Conservation (phyloP, 2,797 vertebrate genomes). For the Odontamblyopus lacepedii region DNA sequence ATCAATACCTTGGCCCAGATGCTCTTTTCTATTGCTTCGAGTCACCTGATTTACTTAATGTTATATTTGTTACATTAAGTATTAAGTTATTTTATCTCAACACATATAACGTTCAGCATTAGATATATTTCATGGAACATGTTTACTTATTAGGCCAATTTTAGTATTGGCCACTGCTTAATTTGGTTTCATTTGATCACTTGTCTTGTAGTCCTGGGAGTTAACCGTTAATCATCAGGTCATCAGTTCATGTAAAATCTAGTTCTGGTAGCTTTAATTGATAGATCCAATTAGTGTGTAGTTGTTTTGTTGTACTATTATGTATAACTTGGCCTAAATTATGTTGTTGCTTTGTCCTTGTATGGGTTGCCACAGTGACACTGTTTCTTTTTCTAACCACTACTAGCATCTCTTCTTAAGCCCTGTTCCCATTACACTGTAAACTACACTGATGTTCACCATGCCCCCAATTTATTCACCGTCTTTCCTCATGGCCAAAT, state of each 20-base stretch:
- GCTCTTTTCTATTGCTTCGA: slow-evolving; percentile 20
- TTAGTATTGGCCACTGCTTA: background rate
- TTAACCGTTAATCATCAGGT: background rate
- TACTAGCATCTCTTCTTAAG: background rate
- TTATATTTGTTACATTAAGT: slow-evolving; percentile 18
- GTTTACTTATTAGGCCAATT: background rate
- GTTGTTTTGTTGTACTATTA: background rate
- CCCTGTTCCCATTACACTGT: background rate
- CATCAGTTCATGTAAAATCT: no score
- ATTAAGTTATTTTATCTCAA: slow-evolving; percentile 34
- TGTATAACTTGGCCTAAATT: no score
- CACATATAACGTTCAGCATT: background rate
- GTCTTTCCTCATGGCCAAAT: background rate
- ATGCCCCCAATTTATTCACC: background rate
- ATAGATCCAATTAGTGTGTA: background rate
- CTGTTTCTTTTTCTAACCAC: background rate
- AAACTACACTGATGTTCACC: background rate
- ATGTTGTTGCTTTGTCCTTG: background rate
- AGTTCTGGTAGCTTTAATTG: no score
- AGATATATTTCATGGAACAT: background rate
- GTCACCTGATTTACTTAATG: slow-evolving; percentile 43
- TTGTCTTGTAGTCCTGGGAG: no score
- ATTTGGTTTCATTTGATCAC: background rate
- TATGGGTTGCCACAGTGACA: background rate
- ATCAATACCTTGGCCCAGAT: slow-evolving; percentile 47